These are phyloP conservation scores for Leptothorax acervorum DNA, from an alignment of 2,888 invertebrate genomes.

Conservation along the genomic window DNA sequence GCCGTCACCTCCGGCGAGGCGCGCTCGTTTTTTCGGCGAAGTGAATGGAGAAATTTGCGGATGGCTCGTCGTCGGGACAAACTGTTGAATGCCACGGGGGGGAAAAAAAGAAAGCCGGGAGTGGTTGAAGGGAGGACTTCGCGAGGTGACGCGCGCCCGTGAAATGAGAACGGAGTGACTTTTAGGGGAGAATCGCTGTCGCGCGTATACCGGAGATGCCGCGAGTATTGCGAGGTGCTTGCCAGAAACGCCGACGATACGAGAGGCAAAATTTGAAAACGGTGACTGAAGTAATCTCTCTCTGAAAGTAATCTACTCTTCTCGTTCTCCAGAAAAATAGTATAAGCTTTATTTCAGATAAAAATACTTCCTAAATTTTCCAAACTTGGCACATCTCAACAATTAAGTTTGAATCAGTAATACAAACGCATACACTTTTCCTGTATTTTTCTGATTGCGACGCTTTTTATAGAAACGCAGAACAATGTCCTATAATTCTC, in stretches of 20 bases:
- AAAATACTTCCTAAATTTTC: neutral
- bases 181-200: conserved; percentile 26
- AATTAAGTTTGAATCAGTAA: neutral
- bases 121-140: conserved; percentile 30
- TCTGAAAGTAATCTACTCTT: neutral
- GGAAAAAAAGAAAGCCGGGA: conserved; percentile 21
- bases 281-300: neutral
- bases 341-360: neutral
- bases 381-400: neutral
- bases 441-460: neutral
- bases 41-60: conserved; percentile 55
- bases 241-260: neutral
- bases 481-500: conserved; percentile 13
- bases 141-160: conserved; percentile 58
- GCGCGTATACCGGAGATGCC: conserved; percentile 13
- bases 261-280: neutral
- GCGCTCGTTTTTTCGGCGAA: conserved; percentile 60
- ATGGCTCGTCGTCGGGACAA: conserved; percentile 70
- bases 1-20: neutral
- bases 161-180: conserved; percentile 53
- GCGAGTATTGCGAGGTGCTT: neutral
- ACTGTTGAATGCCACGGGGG: conserved; percentile 75
- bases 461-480: neutral
- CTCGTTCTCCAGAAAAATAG: neutral
- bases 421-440: neutral